phyloP scores from a whole-genome alignment of 1,140 invertebrate species.

The Rhyzopertha dominica region DNA sequence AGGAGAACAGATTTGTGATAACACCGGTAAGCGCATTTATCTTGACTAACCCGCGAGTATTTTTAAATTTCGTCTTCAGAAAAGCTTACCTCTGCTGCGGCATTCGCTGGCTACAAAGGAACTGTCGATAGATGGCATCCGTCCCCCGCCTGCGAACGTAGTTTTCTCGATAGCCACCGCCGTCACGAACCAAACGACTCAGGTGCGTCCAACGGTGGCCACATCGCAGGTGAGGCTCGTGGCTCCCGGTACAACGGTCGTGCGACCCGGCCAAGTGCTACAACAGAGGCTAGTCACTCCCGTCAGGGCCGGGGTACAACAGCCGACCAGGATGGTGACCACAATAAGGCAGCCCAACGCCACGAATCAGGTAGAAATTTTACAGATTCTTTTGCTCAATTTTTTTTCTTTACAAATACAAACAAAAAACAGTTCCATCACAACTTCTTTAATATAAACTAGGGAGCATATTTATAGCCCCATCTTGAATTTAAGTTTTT shows the following conservation, averaged over 20 bases:
- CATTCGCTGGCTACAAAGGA: conserved; percentile 88
- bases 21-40: no score
- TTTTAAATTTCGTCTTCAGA: conserved; percentile 63
- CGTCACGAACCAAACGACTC: conserved; percentile 46
- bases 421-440: no score
- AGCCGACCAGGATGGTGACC: conserved; percentile 38
- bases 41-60: no score
- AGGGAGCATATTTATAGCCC: no score
- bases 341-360: conserved; percentile 42
- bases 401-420: no score
- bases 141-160: conserved; percentile 71
- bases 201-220: conserved; percentile 40
- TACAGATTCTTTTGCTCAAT: no score
- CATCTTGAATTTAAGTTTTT: no score
- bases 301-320: conserved; percentile 32
- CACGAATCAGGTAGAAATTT: no score
- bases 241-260: conserved; percentile 48
- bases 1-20: no score
- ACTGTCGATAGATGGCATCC: conserved; percentile 92
- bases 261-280: conserved; percentile 50
- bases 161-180: conserved; percentile 52
- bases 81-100: conserved; percentile 89
- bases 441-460: no score
- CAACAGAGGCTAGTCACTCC: conserved; percentile 49
- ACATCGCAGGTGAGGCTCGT: conserved; percentile 54